Evolutionary conservation across 2,113 vertebrate genomes (phyloP).

Genomic region (Hemiscyllium ocellatum): DNA sequence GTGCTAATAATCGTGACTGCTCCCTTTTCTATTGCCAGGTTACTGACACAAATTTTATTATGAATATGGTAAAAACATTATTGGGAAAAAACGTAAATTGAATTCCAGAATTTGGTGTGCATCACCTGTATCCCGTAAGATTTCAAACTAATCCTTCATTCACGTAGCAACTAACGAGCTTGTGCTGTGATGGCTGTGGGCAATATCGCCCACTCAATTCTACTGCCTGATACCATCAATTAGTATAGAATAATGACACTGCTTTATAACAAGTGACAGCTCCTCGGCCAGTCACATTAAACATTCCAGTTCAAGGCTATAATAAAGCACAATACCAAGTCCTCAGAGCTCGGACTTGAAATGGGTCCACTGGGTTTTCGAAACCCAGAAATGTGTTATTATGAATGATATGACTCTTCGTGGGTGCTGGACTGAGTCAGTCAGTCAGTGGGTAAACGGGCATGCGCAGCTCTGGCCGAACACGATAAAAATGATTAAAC

Average conservation of each 20-base stretch:
- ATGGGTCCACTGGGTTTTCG: not conserved
- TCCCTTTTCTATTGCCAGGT: not conserved
- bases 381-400: not conserved
- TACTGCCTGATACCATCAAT: slow-evolving; percentile 10
- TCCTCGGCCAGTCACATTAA: slow-evolving; percentile 18
- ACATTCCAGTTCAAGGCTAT: slow-evolving; percentile 6
- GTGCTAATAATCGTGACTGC: not conserved
- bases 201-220: slow-evolving; percentile 19
- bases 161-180: not conserved
- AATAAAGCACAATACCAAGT: slow-evolving; percentile 18
- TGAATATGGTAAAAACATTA: not conserved
- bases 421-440: not conserved
- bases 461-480: not conserved
- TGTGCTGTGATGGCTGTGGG: slow-evolving; percentile 19
- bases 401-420: not conserved
- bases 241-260: not conserved
- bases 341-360: not conserved
- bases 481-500: not conserved
- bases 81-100: not conserved
- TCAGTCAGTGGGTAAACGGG: not conserved
- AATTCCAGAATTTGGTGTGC: not conserved
- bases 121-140: not conserved
- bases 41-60: not conserved
- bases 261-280: slow-evolving; percentile 14
- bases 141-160: slow-evolving; percentile 5